These are phyloP conservation scores for Crax fasciolata DNA, from an alignment of 2,797 vertebrate genomes.

Conservation along the genomic window DNA sequence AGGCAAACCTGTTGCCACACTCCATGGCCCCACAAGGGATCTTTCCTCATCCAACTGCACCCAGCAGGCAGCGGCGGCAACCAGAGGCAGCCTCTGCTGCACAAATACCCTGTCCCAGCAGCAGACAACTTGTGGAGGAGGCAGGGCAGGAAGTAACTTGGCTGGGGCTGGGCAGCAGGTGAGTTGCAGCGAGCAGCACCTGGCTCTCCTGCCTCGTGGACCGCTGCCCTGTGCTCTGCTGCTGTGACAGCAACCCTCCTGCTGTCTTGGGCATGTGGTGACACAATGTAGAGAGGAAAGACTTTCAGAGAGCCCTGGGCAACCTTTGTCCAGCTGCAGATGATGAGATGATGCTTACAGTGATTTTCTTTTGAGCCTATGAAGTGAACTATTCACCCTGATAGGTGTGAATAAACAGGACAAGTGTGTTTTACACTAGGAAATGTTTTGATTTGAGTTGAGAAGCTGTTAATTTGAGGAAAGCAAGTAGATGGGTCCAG, in stretches of 20 bases:
- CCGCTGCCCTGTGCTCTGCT: background rate
- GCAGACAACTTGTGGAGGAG: background rate
- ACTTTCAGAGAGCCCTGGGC: background rate
- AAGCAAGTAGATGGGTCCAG: background rate
- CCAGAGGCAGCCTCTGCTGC: background rate
- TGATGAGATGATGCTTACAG: background rate
- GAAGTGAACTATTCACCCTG: constrained; percentile 8
- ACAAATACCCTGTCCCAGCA: background rate
- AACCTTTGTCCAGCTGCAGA: background rate
- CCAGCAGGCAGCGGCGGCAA: background rate
- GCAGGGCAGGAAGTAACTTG: background rate
- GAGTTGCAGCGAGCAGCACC: background rate
- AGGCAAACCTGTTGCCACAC: background rate
- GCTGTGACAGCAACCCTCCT: background rate
- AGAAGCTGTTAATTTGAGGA: constrained; percentile 30
- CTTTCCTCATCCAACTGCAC: background rate
- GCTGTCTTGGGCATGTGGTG: fast-evolving
- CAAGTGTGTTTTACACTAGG: background rate
- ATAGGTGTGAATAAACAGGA: constrained; percentile 17
- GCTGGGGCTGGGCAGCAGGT: fast-evolving
- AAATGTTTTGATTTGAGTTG: background rate
- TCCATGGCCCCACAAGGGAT: background rate
- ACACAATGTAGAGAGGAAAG: background rate
- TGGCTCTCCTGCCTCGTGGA: background rate
- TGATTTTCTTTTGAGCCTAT: background rate